phyloP scores from a whole-genome alignment of 2,888 invertebrate species.

The Choreutis nemorana region DNA sequence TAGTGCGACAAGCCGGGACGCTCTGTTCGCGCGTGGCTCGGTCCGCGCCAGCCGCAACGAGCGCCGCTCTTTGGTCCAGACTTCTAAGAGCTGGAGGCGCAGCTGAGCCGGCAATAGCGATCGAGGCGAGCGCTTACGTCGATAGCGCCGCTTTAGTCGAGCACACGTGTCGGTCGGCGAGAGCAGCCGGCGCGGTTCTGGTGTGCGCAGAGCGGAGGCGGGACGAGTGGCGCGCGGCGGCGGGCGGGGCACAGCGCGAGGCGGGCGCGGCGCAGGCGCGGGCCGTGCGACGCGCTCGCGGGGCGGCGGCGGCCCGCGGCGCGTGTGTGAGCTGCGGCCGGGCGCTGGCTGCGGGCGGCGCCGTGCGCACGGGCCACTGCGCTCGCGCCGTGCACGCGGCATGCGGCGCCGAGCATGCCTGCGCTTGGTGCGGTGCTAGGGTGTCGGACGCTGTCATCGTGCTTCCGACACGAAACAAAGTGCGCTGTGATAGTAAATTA shows the following conservation, averaged over 20 bases:
- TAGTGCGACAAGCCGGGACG: constrained; percentile 22
- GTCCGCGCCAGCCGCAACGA: constrained; percentile 2
- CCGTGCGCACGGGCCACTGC: constrained; percentile 38
- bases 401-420: constrained; percentile 27
- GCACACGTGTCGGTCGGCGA: constrained; percentile 22
- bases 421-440: constrained; percentile 34
- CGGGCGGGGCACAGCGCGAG: constrained; percentile 25
- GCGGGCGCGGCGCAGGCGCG: constrained; percentile 28
- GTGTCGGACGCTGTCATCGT: constrained; percentile 15
- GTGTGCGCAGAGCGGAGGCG: constrained; percentile 14
- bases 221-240: constrained; percentile 23
- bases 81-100: constrained; percentile 16
- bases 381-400: constrained; percentile 36
- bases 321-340: constrained; percentile 32
- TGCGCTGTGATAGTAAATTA: constrained; percentile 15
- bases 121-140: constrained; percentile 38
- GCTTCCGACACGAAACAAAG: constrained; percentile 17
- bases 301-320: constrained; percentile 36
- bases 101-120: constrained; percentile 29
- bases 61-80: constrained; percentile 5
- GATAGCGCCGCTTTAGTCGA: constrained; percentile 24
- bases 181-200: constrained; percentile 22
- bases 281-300: constrained; percentile 29
- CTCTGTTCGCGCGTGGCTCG: constrained; percentile 10
- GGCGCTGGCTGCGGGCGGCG: constrained; percentile 18